Evolutionary conservation across 2,888 invertebrate genomes (phyloP).

Genomic region (Drosophila helvetica): DNA sequence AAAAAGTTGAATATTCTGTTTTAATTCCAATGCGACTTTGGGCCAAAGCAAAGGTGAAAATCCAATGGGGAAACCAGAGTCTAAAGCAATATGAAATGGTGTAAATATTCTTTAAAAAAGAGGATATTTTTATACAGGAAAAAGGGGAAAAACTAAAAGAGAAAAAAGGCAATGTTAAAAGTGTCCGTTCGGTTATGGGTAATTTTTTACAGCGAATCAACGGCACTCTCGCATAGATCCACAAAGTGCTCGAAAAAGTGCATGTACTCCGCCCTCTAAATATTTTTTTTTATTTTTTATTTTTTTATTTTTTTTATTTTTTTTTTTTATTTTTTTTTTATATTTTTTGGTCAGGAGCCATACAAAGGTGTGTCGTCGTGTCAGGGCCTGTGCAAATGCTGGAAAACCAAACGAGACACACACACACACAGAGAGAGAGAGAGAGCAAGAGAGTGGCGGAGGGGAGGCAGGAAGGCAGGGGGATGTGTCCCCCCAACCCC

Average conservation of each 20-base stretch:
- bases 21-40: slow-evolving; percentile 55
- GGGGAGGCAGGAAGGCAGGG: too few relatives aligned
- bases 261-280: too few relatives aligned
- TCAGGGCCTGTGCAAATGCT: slow-evolving; percentile 67
- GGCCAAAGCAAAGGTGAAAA: slow-evolving; percentile 25
- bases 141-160: too few relatives aligned
- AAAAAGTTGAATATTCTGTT: slow-evolving; percentile 35
- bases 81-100: too few relatives aligned
- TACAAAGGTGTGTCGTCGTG: slow-evolving; percentile 63
- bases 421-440: slow-evolving; percentile 16
- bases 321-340: not conserved
- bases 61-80: slow-evolving; percentile 8
- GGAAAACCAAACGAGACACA: slow-evolving; percentile 30
- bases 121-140: too few relatives aligned
- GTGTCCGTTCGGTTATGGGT: not conserved
- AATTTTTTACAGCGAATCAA: not conserved
- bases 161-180: too few relatives aligned
- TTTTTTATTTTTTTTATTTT: not conserved
- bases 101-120: too few relatives aligned
- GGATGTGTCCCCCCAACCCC: too few relatives aligned
- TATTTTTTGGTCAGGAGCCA: slow-evolving; percentile 8
- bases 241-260: not conserved
- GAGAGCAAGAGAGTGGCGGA: slow-evolving; percentile 30
- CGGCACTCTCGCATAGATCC: not conserved
- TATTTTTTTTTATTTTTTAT: not conserved